Conservation (phyloP, 2,113 vertebrate genomes). For the Clinocottus analis region DNA sequence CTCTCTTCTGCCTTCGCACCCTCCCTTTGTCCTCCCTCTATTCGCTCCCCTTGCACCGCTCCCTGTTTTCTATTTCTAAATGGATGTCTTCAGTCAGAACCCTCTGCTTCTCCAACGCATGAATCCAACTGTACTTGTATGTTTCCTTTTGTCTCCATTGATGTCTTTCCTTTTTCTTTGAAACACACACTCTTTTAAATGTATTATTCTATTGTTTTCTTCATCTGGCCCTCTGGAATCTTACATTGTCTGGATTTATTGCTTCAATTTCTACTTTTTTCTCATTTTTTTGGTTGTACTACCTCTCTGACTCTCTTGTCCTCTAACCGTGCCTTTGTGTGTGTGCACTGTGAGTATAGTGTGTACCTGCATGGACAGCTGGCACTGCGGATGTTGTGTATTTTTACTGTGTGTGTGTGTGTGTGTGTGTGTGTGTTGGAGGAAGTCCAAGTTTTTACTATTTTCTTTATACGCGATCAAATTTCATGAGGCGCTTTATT, state of each 20-base stretch:
- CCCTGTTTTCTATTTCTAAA: conserved; percentile 43
- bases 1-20: not conserved
- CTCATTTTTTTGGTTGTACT: not conserved
- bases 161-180: not conserved
- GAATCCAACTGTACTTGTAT: not conserved
- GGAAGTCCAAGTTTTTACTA: not conserved
- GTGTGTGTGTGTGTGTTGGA: not conserved
- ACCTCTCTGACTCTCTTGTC: not conserved
- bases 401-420: not conserved
- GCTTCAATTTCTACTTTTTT: not conserved
- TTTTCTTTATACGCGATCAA: not conserved
- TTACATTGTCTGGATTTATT: conserved; percentile 18
- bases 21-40: conserved; percentile 31
- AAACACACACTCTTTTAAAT: not conserved
- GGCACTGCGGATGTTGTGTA: not conserved
- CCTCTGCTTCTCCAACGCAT: not conserved
- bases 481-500: conserved; percentile 17
- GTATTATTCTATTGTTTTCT: not conserved
- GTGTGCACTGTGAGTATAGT: not conserved
- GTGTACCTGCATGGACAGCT: not conserved
- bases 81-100: conserved; percentile 12
- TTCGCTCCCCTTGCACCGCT: conserved; percentile 18
- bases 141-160: not conserved
- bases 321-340: not conserved
- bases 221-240: not conserved